phyloP scores from a whole-genome alignment of 2,888 invertebrate species.

The Ectropis crepuscularia region DNA sequence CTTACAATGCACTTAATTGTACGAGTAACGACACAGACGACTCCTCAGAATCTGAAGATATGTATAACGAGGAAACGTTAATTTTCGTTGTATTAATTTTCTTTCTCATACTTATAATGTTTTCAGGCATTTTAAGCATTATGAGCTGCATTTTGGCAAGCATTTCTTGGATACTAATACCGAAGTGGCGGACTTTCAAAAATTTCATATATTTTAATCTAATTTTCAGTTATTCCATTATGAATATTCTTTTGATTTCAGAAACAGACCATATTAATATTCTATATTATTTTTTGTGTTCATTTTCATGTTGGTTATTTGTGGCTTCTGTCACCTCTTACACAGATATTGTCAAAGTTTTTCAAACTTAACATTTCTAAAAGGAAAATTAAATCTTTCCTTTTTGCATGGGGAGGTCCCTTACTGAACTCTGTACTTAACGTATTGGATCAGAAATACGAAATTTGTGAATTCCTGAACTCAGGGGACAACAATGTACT shows the following conservation, averaged over 20 bases:
- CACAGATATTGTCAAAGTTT: slow-evolving; percentile 30
- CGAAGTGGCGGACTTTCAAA: slow-evolving; percentile 28
- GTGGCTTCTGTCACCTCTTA: slow-evolving; percentile 18
- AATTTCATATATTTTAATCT: slow-evolving; percentile 21
- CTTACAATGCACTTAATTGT: background rate
- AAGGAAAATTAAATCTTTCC: slow-evolving; percentile 15
- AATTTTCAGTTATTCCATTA: slow-evolving; percentile 8
- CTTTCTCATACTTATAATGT: background rate
- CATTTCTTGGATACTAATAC: slow-evolving; percentile 18
- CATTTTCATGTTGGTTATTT: slow-evolving; percentile 27
- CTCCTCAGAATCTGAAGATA: background rate
- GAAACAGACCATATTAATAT: background rate
- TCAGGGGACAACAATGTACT: background rate
- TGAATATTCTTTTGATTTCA: slow-evolving; percentile 1
- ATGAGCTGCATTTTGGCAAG: slow-evolving; percentile 17
- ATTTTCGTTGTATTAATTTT: background rate
- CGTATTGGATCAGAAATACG: background rate
- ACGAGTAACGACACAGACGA: background rate
- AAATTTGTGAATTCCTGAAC: background rate
- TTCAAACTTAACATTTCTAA: slow-evolving; percentile 13
- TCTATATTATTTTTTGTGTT: slow-evolving; percentile 10
- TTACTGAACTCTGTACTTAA: slow-evolving; percentile 1
- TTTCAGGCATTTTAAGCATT: slow-evolving; percentile 3
- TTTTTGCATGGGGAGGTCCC: slow-evolving; percentile 24
- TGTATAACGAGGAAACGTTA: background rate